Conservation (phyloP, 2,113 vertebrate genomes). For the Abramis brama region DNA sequence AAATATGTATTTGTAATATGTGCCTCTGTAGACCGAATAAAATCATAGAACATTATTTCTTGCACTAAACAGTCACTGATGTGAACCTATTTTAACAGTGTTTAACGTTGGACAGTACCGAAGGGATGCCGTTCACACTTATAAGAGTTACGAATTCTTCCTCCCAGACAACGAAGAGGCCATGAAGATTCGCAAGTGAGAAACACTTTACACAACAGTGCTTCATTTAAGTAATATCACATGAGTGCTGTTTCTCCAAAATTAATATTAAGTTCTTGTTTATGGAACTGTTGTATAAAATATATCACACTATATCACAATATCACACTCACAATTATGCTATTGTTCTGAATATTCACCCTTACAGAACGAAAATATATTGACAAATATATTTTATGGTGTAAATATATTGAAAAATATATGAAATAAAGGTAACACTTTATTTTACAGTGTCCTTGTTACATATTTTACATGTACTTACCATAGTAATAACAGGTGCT, state of each 20-base stretch:
- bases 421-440: no score
- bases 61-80: not conserved
- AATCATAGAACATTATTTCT: not conserved
- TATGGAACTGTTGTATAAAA: not conserved
- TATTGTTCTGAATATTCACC: not conserved
- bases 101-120: constrained; percentile 92
- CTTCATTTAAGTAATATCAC: not conserved
- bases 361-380: no score
- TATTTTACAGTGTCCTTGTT: no score
- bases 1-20: not conserved
- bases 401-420: no score
- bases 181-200: constrained; percentile 86
- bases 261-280: not conserved
- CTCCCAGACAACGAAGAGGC: constrained; percentile 84
- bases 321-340: not conserved
- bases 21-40: not conserved
- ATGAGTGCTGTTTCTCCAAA: not conserved
- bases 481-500: no score
- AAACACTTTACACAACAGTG: not conserved
- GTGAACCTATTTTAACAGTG: constrained; percentile 67
- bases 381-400: no score
- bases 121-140: constrained; percentile 81
- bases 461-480: no score
- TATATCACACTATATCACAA: not conserved
- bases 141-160: constrained; percentile 90